Conservation (phyloP, 1,140 invertebrate species). For the Drosophila rhopaloa region DNA sequence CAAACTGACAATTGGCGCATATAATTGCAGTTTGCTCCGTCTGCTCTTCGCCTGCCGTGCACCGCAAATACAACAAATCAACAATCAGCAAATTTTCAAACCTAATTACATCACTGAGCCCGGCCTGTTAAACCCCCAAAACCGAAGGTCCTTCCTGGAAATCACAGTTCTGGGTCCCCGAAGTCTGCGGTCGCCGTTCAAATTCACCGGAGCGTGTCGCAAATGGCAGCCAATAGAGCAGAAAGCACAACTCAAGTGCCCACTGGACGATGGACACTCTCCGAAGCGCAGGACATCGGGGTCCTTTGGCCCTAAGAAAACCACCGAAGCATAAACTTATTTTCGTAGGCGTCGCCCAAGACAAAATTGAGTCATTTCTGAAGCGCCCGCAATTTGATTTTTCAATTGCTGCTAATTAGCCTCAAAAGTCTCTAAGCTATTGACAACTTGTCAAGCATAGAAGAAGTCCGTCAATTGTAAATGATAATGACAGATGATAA, state of each 20-base stretch:
- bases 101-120: constrained; percentile 65
- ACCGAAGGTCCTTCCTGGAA: constrained; percentile 52
- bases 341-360: constrained; percentile 58
- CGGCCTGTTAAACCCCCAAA: constrained; percentile 21
- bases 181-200: constrained; percentile 60
- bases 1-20: constrained; percentile 77
- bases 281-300: constrained; percentile 26
- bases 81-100: constrained; percentile 77
- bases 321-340: constrained; percentile 53
- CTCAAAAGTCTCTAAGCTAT: constrained; percentile 41
- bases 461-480: constrained; percentile 25
- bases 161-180: constrained; percentile 45
- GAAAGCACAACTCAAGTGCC: constrained; percentile 77
- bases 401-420: constrained; percentile 80
- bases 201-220: constrained; percentile 60
- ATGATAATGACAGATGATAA: constrained; percentile 63
- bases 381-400: constrained; percentile 67
- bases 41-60: not conserved
- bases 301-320: constrained; percentile 54
- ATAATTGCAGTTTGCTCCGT: constrained; percentile 61
- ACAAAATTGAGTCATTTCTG: constrained; percentile 32
- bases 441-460: constrained; percentile 63
- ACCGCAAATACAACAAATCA: constrained; percentile 51
- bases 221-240: constrained; percentile 77
- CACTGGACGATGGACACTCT: constrained; percentile 41